Evolutionary conservation across 2,888 invertebrate species (phyloP).

Genomic region (Lumbricus terrestris): DNA sequence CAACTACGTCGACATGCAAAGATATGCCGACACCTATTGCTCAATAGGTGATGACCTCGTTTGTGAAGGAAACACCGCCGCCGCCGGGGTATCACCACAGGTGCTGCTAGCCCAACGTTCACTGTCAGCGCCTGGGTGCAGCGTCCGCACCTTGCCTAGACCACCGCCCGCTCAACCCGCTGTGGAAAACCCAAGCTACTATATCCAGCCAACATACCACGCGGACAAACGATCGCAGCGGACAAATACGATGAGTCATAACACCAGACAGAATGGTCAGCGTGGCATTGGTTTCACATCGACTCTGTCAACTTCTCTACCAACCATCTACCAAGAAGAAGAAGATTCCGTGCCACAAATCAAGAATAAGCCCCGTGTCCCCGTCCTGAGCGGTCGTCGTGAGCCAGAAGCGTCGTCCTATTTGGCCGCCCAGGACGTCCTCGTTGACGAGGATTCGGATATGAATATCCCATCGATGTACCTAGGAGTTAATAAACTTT

Average conservation of each 20-base stretch:
- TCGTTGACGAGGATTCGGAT: neutral
- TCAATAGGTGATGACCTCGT: neutral
- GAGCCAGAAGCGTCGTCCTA: neutral
- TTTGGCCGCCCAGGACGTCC: neutral
- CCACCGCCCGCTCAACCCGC: neutral
- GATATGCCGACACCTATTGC: neutral
- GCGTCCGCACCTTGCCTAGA: neutral
- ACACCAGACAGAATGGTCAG: neutral
- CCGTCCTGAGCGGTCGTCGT: neutral
- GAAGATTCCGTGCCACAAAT: neutral
- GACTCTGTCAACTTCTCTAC: neutral
- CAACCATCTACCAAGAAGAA: conserved; percentile 3
- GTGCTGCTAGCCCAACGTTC: neutral
- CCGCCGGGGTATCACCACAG: neutral
- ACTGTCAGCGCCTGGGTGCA: neutral
- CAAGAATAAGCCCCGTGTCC: neutral
- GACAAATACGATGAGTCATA: neutral
- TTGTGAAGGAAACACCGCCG: neutral
- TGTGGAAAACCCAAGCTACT: neutral
- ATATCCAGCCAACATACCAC: neutral
- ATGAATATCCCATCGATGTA: neutral
- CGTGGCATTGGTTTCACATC: neutral
- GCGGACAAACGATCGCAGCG: neutral
- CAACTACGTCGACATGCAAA: neutral
- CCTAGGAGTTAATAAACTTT: neutral